Evolutionary conservation across 2,888 invertebrate genomes (phyloP).

Genomic region (Nephrocerus scutellatus): DNA sequence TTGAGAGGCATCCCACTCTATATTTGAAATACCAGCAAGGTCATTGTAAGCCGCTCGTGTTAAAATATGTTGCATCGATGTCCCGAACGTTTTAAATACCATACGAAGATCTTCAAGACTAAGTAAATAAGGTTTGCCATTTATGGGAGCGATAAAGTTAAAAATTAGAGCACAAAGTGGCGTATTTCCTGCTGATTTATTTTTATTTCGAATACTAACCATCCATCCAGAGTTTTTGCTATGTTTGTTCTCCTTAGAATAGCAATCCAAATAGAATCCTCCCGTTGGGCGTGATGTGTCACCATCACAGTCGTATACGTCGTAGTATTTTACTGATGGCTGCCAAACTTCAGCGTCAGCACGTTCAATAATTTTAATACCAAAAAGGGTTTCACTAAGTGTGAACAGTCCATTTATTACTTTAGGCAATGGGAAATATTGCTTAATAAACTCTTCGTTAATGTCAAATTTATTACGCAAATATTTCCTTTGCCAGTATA

Average conservation of each 20-base stretch:
- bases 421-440: constrained; percentile 75
- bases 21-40: constrained; percentile 74
- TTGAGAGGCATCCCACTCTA: constrained; percentile 91
- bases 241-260: constrained; percentile 60
- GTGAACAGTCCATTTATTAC: constrained; percentile 74
- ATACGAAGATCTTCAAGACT: constrained; percentile 67
- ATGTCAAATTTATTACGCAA: constrained; percentile 58
- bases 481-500: constrained; percentile 80
- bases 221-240: constrained; percentile 66
- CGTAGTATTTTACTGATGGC: constrained; percentile 74
- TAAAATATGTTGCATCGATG: constrained; percentile 76
- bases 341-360: constrained; percentile 69
- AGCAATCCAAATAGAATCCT: constrained; percentile 83
- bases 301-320: constrained; percentile 59
- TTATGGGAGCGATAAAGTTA: constrained; percentile 64
- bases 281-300: constrained; percentile 53
- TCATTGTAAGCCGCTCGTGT: constrained; percentile 76
- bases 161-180: constrained; percentile 79
- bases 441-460: constrained; percentile 63
- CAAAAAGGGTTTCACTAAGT: constrained; percentile 70
- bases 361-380: constrained; percentile 64
- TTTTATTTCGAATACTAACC: constrained; percentile 68
- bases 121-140: constrained; percentile 62
- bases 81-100: constrained; percentile 82
- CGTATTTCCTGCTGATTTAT: constrained; percentile 55